These are phyloP conservation scores for Gymnothorax javanicus DNA, from an alignment of 2,797 vertebrate species.

Conservation along the genomic window DNA sequence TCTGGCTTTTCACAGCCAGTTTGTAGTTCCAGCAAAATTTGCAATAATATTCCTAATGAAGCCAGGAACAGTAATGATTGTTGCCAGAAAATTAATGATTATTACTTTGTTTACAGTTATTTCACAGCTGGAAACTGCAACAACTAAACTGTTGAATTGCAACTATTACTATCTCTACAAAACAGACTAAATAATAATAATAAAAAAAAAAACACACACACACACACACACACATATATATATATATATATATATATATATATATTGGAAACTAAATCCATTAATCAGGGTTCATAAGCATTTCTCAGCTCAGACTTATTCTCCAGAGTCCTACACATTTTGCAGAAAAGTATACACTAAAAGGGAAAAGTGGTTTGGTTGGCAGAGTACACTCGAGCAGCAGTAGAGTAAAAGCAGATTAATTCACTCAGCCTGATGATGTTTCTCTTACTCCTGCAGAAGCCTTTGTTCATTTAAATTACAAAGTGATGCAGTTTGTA, in stretches of 20 bases:
- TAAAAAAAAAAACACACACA: neutral
- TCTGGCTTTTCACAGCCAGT: neutral
- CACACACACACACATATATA: too few species aligned
- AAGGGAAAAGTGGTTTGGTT: neutral
- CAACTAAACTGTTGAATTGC: neutral
- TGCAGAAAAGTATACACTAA: neutral
- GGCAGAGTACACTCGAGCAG: neutral
- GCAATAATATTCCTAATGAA: slow-evolving; percentile 9
- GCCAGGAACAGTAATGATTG: neutral
- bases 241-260: too few species aligned
- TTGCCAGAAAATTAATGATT: neutral
- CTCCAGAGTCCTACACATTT: neutral
- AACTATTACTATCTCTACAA: neutral
- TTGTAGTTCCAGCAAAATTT: neutral
- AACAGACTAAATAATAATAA: neutral
- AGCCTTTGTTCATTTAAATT: slow-evolving; percentile 38
- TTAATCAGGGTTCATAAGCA: neutral
- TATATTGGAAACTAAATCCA: neutral
- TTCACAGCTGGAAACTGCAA: neutral
- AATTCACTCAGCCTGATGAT: slow-evolving; percentile 19
- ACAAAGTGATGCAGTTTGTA: slow-evolving; percentile 34
- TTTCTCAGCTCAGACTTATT: neutral
- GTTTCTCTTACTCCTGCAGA: slow-evolving; percentile 20
- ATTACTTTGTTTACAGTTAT: neutral
- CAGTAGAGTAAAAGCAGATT: neutral